phyloP scores from a whole-genome alignment of 30 jellyfish, hydroid and myxozoan genomes.

The Cassiopea andromeda region DNA sequence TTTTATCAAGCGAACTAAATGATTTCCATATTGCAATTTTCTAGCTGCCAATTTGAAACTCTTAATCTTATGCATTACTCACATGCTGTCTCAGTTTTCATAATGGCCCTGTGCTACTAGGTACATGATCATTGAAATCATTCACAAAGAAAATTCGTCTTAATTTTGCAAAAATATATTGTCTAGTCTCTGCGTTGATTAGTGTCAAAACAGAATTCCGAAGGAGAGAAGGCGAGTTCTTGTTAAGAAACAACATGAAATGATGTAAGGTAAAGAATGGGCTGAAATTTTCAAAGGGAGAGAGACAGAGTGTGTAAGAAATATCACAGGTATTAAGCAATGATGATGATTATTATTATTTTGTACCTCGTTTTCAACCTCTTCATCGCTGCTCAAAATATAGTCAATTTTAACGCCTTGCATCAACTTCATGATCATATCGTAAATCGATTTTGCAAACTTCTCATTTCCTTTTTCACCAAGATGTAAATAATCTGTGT shows the following conservation, averaged over 20 bases:
- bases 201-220: too few relatives aligned
- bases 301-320: not conserved
- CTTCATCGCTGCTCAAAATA: slow-evolving; percentile 83
- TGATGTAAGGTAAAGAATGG: not conserved
- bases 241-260: too few relatives aligned
- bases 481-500: slow-evolving; percentile 82
- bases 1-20: not conserved
- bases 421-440: slow-evolving; percentile 69
- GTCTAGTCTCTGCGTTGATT: too few relatives aligned
- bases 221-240: too few relatives aligned
- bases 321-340: not conserved
- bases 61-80: too few relatives aligned
- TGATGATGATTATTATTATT: not conserved
- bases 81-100: too few relatives aligned
- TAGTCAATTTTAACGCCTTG: slow-evolving; percentile 76
- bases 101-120: too few relatives aligned
- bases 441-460: slow-evolving; percentile 80
- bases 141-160: too few relatives aligned
- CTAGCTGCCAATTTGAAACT: too few relatives aligned
- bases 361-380: slow-evolving; percentile 62
- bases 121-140: too few relatives aligned
- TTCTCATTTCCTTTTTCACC: slow-evolving; percentile 91
- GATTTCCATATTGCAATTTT: too few relatives aligned
- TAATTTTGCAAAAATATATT: too few relatives aligned
- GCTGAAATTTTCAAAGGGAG: not conserved